Conservation (phyloP, 2,888 invertebrate genomes). For the Melinaea menophilus region DNA sequence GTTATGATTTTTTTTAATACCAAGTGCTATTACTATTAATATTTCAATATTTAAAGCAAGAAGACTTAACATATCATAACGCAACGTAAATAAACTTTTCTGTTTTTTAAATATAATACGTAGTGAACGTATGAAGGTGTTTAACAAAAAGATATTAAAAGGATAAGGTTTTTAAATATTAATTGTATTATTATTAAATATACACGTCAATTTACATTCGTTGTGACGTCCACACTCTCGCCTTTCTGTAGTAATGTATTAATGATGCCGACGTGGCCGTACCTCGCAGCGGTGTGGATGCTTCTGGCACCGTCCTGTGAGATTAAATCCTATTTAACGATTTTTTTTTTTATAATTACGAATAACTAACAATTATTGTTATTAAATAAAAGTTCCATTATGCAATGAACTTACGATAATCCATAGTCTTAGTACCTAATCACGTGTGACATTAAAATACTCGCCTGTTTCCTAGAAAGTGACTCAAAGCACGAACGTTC, state of each 20-base stretch:
- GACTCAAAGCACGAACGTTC: slow-evolving; percentile 27
- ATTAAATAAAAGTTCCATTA: not conserved
- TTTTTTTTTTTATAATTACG: not conserved
- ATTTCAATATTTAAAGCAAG: too few species aligned
- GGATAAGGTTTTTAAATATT: not conserved
- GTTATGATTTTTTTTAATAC: too few species aligned
- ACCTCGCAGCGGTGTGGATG: slow-evolving; percentile 97
- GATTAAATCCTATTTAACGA: not conserved
- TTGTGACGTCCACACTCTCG: slow-evolving; percentile 96
- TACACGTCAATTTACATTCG: slow-evolving; percentile 83
- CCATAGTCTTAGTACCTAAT: not conserved
- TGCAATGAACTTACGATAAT: not conserved
- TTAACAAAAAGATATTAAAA: not conserved
- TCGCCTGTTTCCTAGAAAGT: slow-evolving; percentile 24
- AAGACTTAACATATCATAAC: too few species aligned
- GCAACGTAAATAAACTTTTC: too few species aligned
- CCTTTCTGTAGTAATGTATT: slow-evolving; percentile 97
- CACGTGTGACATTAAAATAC: slow-evolving; percentile 6
- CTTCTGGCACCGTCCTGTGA: slow-evolving; percentile 94
- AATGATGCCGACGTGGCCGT: slow-evolving; percentile 98
- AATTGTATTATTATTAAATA: not conserved
- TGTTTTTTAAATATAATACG: too few species aligned
- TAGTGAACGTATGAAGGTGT: too few species aligned
- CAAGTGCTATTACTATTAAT: too few species aligned
- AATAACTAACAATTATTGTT: too few species aligned